These are phyloP conservation scores for Danionella cerebrum DNA, from an alignment of 2,113 vertebrate genomes.

Conservation along the genomic window DNA sequence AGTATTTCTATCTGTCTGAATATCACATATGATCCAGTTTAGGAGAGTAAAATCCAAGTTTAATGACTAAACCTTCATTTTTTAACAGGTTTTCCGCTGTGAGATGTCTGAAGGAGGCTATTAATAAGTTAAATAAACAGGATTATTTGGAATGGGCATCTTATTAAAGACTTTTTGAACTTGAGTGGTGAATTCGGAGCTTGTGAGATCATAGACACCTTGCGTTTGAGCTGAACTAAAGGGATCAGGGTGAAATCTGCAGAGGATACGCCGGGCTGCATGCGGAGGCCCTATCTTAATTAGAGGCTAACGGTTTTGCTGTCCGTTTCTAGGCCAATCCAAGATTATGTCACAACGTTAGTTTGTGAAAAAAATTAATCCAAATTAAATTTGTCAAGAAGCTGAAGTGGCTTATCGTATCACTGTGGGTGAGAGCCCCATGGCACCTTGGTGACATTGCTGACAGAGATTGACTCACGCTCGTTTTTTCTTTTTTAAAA, in stretches of 20 bases:
- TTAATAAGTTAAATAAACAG: not conserved
- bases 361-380: slow-evolving; percentile 38
- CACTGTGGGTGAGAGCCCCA: slow-evolving; percentile 17
- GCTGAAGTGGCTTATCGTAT: slow-evolving; percentile 34
- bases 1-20: too few species aligned
- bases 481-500: slow-evolving; percentile 3
- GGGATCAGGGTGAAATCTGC: slow-evolving; percentile 16
- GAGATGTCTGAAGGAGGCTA: not conserved
- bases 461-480: slow-evolving; percentile 31
- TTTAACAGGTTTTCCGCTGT: not conserved
- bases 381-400: slow-evolving; percentile 39
- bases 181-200: not conserved
- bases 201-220: not conserved
- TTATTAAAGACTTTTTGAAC: not conserved
- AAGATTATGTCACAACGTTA: slow-evolving; percentile 33
- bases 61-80: too few species aligned
- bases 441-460: not conserved
- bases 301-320: slow-evolving; percentile 21
- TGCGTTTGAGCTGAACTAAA: slow-evolving; percentile 17
- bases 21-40: too few species aligned
- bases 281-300: slow-evolving; percentile 25
- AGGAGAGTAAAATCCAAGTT: too few species aligned
- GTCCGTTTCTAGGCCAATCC: slow-evolving; percentile 39
- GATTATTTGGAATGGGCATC: not conserved
- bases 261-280: not conserved